Evolutionary conservation across 2,113 vertebrate genomes (phyloP).

Genomic region (Geococcyx californianus): DNA sequence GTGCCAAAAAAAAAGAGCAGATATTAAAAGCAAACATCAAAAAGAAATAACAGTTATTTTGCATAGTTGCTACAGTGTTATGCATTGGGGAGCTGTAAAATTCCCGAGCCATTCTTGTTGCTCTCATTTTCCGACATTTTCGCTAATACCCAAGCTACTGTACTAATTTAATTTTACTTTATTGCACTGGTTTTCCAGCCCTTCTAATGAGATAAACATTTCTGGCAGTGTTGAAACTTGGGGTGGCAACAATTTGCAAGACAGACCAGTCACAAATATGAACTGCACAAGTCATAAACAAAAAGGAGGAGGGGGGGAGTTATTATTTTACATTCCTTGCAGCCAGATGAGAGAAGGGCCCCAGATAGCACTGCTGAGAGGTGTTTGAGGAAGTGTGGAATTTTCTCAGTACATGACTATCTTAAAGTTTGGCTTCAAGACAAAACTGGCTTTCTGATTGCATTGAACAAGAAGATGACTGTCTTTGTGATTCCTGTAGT

Average conservation of each 20-base stretch:
- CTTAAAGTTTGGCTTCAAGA: background rate
- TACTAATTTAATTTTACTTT: conserved; percentile 63
- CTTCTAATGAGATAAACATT: conserved; percentile 52
- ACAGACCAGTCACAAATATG: background rate
- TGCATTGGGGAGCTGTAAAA: background rate
- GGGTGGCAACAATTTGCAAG: conserved; percentile 37
- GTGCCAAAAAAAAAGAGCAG: background rate
- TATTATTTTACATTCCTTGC: background rate
- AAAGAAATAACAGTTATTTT: conserved; percentile 10
- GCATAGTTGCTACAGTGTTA: background rate
- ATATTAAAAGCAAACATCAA: background rate
- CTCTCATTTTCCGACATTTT: conserved; percentile 47
- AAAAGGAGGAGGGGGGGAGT: background rate
- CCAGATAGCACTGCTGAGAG: background rate
- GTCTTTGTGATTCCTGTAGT: background rate
- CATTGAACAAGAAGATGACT: background rate
- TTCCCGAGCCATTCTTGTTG: conserved; percentile 8
- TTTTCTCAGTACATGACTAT: background rate
- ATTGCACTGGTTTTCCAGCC: conserved; percentile 30
- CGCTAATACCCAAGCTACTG: conserved; percentile 35
- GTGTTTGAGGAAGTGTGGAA: background rate
- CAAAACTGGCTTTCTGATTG: background rate
- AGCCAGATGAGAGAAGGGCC: background rate
- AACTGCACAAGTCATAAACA: background rate
- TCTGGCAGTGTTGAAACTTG: conserved; percentile 3